Base-by-base conservation (phyloP, 2,113 vertebrate species). In the Anser brachyrhynchus region DNA sequence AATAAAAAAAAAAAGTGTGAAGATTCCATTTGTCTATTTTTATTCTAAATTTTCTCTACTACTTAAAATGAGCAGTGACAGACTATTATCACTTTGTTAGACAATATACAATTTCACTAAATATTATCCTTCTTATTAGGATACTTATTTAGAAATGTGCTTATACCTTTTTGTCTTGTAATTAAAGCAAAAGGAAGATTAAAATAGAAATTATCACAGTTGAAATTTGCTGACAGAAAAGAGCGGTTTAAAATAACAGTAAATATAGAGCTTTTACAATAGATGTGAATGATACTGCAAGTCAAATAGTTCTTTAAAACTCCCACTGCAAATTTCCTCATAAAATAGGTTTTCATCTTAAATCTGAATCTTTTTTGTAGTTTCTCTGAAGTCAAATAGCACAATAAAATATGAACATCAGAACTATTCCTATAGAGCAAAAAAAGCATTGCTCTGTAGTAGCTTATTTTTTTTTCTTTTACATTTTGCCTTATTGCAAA, bases 401-500 rank as follows among this genome's bases (percentile, higher is more conserved):
- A 96, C 97, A 96, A 88, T 84, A 95, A 94, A 95, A 90, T 94
- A 95, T 95, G 89, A 92, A 71, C 87, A 84, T 80, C 77, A 49
- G 74, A 77, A 65, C 41, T n/a, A 19, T 74, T 87, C 57, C 52
- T 73, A 85, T 61, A 0, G 5, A 93, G 86, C 52, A 66, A 87
- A 51, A 62, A 79, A 93, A 61, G 49, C 89, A 83, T 95, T 91
- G 61, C 86, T 95, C 92, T 85, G 93, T 67, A 95, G 87, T 75
- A 96, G 95, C 92, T 96, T 91, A 74, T 93, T 78, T 95, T 98
- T 97, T 97, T 84, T 97, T 92, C 93, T 96, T 90, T 77, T 97
- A 91, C 96, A 96, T 97, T 97, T 96, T 96, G 76, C 96, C 95
- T 96, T 96, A 91, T 97, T 96, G 96, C 96, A 97, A 97, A 97